Conservation (phyloP, 2,888 invertebrate species). For the Phytoseiulus persimilis region DNA sequence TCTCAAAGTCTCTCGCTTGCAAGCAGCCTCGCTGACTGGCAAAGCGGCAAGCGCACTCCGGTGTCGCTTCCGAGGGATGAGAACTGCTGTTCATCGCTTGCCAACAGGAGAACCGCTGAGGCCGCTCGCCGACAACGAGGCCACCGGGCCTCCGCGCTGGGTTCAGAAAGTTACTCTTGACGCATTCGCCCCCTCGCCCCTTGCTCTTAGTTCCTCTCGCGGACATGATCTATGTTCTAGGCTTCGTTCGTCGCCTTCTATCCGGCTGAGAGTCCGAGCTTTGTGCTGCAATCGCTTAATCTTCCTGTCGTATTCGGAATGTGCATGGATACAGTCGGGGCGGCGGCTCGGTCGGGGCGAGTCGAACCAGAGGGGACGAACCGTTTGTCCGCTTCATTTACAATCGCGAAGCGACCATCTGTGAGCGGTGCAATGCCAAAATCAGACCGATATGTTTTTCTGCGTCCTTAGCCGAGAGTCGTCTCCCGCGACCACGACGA, state of each 20-base stretch:
- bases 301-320: background rate
- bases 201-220: background rate
- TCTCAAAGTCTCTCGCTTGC: background rate
- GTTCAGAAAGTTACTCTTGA: background rate
- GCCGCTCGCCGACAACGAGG: background rate
- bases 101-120: background rate
- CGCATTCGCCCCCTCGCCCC: background rate
- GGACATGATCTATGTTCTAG: background rate
- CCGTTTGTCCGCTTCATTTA: conserved; percentile 5
- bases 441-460: background rate
- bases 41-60: background rate
- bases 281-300: background rate
- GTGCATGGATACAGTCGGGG: background rate
- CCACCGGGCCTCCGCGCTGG: background rate
- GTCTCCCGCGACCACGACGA: background rate
- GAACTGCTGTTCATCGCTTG: background rate
- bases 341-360: background rate
- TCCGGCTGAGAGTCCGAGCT: background rate
- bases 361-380: background rate
- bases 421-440: background rate
- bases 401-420: background rate
- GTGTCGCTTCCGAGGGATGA: background rate
- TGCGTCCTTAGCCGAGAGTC: background rate
- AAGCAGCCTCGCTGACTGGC: background rate
- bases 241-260: background rate